These are phyloP conservation scores for Napeogenes inachia DNA, from an alignment of 2,888 invertebrate genomes.

Conservation along the genomic window DNA sequence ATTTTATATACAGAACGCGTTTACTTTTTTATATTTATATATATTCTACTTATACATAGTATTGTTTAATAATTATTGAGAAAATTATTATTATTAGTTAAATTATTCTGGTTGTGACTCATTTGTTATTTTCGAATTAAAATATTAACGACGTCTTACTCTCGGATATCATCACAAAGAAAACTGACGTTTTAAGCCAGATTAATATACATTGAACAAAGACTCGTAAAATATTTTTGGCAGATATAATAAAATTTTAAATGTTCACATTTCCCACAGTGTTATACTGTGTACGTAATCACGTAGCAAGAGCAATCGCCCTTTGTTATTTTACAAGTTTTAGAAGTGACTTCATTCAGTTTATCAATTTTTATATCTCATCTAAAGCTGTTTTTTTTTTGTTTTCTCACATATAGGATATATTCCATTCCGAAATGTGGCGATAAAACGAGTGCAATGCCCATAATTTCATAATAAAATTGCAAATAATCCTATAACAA, in stretches of 20 bases:
- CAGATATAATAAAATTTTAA: slow-evolving; percentile 26
- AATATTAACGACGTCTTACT: neutral
- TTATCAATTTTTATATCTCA: neutral
- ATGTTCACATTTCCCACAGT: slow-evolving; percentile 24
- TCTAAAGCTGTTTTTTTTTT: too few relatives aligned
- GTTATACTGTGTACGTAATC: slow-evolving; percentile 15
- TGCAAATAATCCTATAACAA: too few relatives aligned
- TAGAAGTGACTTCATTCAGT: neutral
- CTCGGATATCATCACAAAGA: slow-evolving; percentile 17
- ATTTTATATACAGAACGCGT: too few relatives aligned
- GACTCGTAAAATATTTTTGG: slow-evolving; percentile 29
- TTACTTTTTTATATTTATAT: too few relatives aligned
- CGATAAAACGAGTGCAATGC: too few relatives aligned
- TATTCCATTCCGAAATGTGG: too few relatives aligned
- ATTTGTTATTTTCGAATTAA: neutral
- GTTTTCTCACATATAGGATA: too few relatives aligned
- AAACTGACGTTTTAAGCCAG: slow-evolving; percentile 13
- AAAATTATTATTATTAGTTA: neutral
- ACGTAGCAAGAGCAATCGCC: too few relatives aligned
- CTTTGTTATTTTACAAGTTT: slow-evolving; percentile 11
- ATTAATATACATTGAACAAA: slow-evolving; percentile 24
- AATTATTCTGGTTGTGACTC: neutral
- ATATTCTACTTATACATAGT: too few relatives aligned
- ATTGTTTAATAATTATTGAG: too few relatives aligned
- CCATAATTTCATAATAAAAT: too few relatives aligned